Conservation (phyloP, 2,888 invertebrate genomes). For the Drosophila subsilvestris region DNA sequence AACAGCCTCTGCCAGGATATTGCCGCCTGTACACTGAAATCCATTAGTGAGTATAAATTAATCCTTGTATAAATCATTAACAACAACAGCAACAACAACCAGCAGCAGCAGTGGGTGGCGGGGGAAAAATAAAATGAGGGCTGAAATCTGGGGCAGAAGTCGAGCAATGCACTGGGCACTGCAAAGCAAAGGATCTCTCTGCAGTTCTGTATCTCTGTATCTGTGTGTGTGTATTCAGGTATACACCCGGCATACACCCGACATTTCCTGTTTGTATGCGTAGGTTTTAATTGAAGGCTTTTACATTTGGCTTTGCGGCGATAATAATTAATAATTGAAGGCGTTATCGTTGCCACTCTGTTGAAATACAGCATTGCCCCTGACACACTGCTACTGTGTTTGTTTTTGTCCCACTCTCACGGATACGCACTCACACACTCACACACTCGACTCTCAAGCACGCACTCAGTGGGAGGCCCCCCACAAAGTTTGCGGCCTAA, state of each 20-base stretch:
- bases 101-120: neutral
- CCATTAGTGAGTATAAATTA: conserved; percentile 79
- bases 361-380: conserved; percentile 34
- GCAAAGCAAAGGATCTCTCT: conserved; percentile 8
- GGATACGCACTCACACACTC: conserved; percentile 7
- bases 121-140: conserved; percentile 13
- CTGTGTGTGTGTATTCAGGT: conserved; percentile 16
- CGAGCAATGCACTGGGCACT: conserved; percentile 38
- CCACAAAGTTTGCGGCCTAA: conserved; percentile 46
- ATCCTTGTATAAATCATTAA: conserved; percentile 73
- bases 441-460: neutral
- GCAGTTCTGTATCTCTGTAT: neutral
- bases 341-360: conserved; percentile 36
- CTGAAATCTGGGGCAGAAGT: conserved; percentile 42
- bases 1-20: conserved; percentile 30
- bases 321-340: conserved; percentile 74
- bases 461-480: neutral
- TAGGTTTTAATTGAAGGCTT: conserved; percentile 68
- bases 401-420: conserved; percentile 45
- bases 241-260: conserved; percentile 4
- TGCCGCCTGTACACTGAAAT: conserved; percentile 52
- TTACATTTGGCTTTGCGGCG: conserved; percentile 76
- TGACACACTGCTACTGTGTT: conserved; percentile 39
- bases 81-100: conserved; percentile 12
- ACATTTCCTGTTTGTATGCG: conserved; percentile 31